Percentiles rank a stretch among this genome's conserved stretches.
These are phyloP conservation scores for Ophiodon elongatus DNA, from an alignment of 2,113 vertebrate genomes.

Conservation along the genomic window DNA sequence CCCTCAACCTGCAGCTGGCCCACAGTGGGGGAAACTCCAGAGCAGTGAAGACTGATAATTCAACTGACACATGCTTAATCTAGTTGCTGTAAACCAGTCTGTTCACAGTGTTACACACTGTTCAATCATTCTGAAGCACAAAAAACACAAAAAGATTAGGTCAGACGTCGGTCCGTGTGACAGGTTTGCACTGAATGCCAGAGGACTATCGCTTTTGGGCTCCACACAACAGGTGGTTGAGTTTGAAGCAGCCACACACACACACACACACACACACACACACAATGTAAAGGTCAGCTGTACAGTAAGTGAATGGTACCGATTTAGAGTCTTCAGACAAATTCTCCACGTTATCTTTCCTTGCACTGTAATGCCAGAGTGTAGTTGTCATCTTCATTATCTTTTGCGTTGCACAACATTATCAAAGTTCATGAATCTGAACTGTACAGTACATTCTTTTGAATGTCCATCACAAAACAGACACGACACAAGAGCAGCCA, in stretches of 20 bases:
- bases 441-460: background rate
- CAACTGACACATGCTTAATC: background rate
- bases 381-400: too few species aligned
- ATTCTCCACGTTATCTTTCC: background rate
- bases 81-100: conserved; percentile 1
- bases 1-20: background rate
- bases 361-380: background rate
- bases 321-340: background rate
- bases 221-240: conserved; percentile 26
- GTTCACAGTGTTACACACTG: background rate
- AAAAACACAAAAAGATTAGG: background rate
- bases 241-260: background rate
- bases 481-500: background rate
- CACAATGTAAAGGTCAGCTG: conserved; percentile 14
- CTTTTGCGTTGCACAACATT: background rate
- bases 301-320: background rate
- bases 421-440: background rate
- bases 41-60: background rate
- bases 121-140: background rate
- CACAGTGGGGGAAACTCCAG: background rate
- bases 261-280: conserved; percentile 1
- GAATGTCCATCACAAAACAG: background rate
- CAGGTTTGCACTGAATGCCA: background rate
- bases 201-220: background rate
- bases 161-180: background rate